Evolutionary conservation across 2,797 vertebrate species (phyloP).

Genomic region (Cyprinodon diabolis): DNA sequence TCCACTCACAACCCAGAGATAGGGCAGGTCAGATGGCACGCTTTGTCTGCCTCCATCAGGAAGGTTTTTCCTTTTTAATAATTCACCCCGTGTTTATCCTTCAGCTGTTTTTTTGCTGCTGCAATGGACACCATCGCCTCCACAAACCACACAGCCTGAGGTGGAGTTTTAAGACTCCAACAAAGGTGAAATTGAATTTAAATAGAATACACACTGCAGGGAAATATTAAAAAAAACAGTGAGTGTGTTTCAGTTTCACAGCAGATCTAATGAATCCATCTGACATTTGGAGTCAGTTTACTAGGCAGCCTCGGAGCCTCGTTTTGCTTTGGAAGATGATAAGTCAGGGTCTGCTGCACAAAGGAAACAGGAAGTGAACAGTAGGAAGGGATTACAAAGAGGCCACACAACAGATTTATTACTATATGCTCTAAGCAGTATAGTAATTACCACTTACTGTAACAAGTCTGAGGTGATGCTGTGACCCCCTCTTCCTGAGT

Average conservation of each 20-base stretch:
- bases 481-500: constrained; percentile 47
- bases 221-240: constrained; percentile 60
- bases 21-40: constrained; percentile 36
- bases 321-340: constrained; percentile 56
- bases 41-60: constrained; percentile 39
- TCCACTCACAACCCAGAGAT: constrained; percentile 26
- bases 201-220: constrained; percentile 53
- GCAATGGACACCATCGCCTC: constrained; percentile 34
- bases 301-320: constrained; percentile 44
- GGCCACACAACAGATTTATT: constrained; percentile 46
- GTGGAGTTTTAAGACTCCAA: constrained; percentile 38
- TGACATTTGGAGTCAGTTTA: constrained; percentile 56
- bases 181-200: constrained; percentile 60
- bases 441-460: constrained; percentile 56
- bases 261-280: constrained; percentile 62
- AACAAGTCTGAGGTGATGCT: constrained; percentile 56
- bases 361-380: constrained; percentile 56
- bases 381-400: constrained; percentile 54
- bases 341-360: constrained; percentile 50
- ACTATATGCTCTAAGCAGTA: constrained; percentile 33
- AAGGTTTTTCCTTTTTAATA: constrained; percentile 12
- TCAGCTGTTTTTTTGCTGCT: constrained; percentile 29
- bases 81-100: constrained; percentile 37
- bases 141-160: constrained; percentile 31
- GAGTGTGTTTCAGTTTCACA: constrained; percentile 57